Evolutionary conservation across 2,113 vertebrate genomes (phyloP).

Genomic region (Cyphomyrus plagiostoma): DNA sequence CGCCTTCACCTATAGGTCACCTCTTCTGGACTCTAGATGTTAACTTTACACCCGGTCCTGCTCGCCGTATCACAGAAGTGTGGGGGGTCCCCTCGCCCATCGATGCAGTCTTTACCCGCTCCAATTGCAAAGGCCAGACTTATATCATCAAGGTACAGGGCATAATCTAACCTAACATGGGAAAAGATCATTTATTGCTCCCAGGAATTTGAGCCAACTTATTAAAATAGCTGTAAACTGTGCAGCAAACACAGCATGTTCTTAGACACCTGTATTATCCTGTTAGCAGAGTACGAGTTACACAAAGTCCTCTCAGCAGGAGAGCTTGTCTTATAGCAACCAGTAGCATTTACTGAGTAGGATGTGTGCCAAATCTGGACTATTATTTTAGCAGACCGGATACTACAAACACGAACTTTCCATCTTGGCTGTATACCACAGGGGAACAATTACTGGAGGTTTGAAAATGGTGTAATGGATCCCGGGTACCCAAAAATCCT

Average conservation of each 20-base stretch:
- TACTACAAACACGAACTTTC: background rate
- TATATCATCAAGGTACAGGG: slow-evolving; percentile 81
- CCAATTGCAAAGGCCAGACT: slow-evolving; percentile 77
- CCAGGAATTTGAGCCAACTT: background rate
- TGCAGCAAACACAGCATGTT: background rate
- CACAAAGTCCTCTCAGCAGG: background rate
- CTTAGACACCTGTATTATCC: background rate
- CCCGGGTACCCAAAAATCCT: slow-evolving; percentile 74
- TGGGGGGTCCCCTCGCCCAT: slow-evolving; percentile 82
- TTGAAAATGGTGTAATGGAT: slow-evolving; percentile 72
- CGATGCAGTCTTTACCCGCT: slow-evolving; percentile 79
- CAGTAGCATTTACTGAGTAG: background rate
- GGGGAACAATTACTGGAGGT: slow-evolving; percentile 79
- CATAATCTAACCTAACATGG: background rate
- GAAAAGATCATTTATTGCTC: background rate
- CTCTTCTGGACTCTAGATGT: slow-evolving; percentile 78
- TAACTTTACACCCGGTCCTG: slow-evolving; percentile 43
- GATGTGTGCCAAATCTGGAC: background rate
- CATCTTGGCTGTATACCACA: slow-evolving; percentile 32
- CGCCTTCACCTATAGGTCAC: slow-evolving; percentile 55
- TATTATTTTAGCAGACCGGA: background rate
- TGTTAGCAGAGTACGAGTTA: background rate
- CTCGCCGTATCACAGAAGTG: slow-evolving; percentile 67
- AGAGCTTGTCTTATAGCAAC: background rate
- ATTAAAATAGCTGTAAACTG: background rate